Base-by-base conservation (phyloP, 2,113 vertebrate genomes). In the Nematolebias whitei region DNA sequence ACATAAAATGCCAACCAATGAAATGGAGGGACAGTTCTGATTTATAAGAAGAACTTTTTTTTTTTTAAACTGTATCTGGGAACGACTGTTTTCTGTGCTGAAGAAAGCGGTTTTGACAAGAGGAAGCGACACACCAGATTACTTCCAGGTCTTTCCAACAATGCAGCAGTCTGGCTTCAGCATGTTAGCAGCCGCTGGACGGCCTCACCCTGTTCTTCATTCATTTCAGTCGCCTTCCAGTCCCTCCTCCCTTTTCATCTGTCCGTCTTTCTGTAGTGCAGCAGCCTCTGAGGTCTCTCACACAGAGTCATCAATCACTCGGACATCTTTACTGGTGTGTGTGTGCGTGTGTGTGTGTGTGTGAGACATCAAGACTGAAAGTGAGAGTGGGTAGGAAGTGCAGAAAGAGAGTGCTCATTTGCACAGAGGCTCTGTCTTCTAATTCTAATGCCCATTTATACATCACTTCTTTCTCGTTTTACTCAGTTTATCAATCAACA, bases 281-380 rank as follows among this genome's bases (percentile, higher is more conserved):
- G 74, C 70, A 67, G 68, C 79, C 85, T 80, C 80, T 67, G 70
- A 79, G 76, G 70, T 76, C 63, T 76, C 76, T 78, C 57, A 41
- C 74, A 80, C 49, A 60, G 14, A 73, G 62, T 82, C 80, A 88
- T 85, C 82, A 85, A 85, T 82, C 82, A 83, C 56, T 29, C 2
- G 15, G 73, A 66, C 73, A 41, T 58, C 49, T 71, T 76, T 24
- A 58, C 58, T 55, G 32, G 32, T 35, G 32, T 35, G 32, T 35
- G 32, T 35, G 5, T 10, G 19, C 52, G 60, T 57, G 56, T 59
- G 44, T 24, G 38, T 50, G 12, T 26, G 18, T 19, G 44, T n/a
- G 62, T 53, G 67, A 18, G 59, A 48, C 53, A 54, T 32, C 59
- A 77, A 39, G 62, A 80, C 76, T 16, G 52, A 29, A 29, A 29